These are phyloP conservation scores for Exocentrus adspersus DNA, from an alignment of 2,888 invertebrate genomes.

Conservation along the genomic window DNA sequence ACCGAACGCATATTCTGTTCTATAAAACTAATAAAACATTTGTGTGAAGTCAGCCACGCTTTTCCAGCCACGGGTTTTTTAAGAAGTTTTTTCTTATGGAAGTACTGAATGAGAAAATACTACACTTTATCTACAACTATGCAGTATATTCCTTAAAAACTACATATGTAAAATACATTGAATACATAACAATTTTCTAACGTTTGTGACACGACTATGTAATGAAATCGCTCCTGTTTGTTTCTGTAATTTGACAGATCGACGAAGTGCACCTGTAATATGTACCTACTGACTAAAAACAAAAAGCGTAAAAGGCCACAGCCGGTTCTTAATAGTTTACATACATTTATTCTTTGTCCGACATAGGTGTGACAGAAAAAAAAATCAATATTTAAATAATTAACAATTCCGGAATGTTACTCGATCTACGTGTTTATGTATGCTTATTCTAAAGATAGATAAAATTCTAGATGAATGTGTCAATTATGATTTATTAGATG, in stretches of 20 bases:
- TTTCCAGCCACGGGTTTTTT: no score
- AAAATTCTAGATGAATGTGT: slow-evolving; percentile 30
- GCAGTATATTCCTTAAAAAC: no score
- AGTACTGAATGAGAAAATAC: no score
- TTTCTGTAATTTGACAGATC: not conserved
- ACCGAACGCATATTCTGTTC: no score
- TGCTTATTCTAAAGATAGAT: slow-evolving; percentile 33
- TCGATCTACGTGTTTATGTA: slow-evolving; percentile 15
- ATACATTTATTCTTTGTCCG: not conserved
- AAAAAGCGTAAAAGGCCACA: slow-evolving; percentile 2
- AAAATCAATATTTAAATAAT: slow-evolving; percentile 13
- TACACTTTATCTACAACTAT: no score
- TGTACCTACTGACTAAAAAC: not conserved
- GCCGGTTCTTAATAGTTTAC: slow-evolving; percentile 7
- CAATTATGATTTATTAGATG: slow-evolving; percentile 35
- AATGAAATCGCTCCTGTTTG: not conserved
- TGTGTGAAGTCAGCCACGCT: no score
- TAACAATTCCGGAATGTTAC: slow-evolving; percentile 10
- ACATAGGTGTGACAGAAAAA: slow-evolving; percentile 21
- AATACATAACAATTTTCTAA: no score
- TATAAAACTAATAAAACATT: no score
- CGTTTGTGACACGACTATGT: no score
- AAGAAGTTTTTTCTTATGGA: no score
- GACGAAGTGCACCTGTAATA: no score
- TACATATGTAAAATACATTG: no score